Base-by-base conservation (phyloP, 2,113 vertebrate species). In the Mormoops blainvillei region DNA sequence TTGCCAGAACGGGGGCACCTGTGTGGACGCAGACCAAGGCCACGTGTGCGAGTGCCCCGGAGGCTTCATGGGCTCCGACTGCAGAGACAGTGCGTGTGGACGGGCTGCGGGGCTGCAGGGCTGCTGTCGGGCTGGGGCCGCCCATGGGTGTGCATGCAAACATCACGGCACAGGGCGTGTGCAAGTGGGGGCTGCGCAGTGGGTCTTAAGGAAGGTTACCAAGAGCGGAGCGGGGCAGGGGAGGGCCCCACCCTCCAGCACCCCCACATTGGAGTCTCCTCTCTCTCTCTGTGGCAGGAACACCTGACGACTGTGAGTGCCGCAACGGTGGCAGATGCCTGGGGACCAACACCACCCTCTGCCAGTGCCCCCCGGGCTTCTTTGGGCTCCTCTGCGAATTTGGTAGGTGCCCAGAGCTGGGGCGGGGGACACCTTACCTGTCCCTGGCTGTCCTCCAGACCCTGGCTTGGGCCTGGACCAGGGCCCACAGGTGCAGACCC, bases 311-410 rank as follows among this genome's bases (percentile, higher is more conserved):
- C 97, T 99, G 99, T 2, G 99, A 98, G 22, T 99, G 99, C 98
- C 99, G 99, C 90, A 99, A 99, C 0, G 99, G 99, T 11, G 99
- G 99, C 38, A 98, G 98, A 28, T 99, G 99, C 97, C 98, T 98
- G 91, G 99, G 99, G 91, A 96, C 98, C 81, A 99, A 99, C 1
- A 92, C 98, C 95, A 99, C 99, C 18, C 36, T 98, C 81, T 99
- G 99, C 98, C 99, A 99, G 85, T 99, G 99, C 92, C 99, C 98
- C 2, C 98, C 99, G 0, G 99, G 99, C 58, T 99, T 99, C 98
- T 99, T 99, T 12, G 99, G 99, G 88, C 98, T 99, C 82, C 99
- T 99, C 96, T 99, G 99, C 98, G 99, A 99, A 98, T 99, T 99
- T 0, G 99, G 99, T 99, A 98, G 83, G 99, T 91, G 50, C 28